Base-by-base conservation (phyloP, 2,888 invertebrate genomes). In the Ophion slaviceki region DNA sequence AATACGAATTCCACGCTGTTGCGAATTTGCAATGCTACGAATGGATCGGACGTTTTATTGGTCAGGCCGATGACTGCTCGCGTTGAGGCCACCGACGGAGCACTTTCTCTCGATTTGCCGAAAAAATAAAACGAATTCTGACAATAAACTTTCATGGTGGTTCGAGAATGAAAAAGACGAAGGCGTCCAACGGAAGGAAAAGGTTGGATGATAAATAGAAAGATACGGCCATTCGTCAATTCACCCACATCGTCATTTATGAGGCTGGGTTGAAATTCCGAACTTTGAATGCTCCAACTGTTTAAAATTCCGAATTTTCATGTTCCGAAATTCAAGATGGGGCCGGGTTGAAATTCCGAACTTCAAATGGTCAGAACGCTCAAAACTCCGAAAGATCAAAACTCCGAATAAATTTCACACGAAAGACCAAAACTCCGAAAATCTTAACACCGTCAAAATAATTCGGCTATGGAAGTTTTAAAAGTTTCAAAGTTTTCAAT, bases 61-160 rank as follows among this genome's bases (percentile, higher is more conserved):
- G 14, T n/a, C 76, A 11, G 53, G 11, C 45, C 45, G 62, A 32
- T 62, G 59, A 57, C 28, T 3, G 62, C 28, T 24, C 53, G 53
- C 5, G 53, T 14, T 17, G 76, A 82, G 70, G 64, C 62, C 82
- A 62, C 68, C 62, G 24, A 53, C 62, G 14, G 10, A n/a, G 57
- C 36, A 82, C 82, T 82, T 82, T 82, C 82, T 82, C 82, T 75
- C 20, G 57, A 59, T 17, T 36, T 61, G 40, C 53, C 76, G 36
- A 53, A 70, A 75, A 61, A 36, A 53, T 8, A 57, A 57, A 47
- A 36, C 28, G n/a, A 20, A 59, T n/a, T n/a, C 14, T 36, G 68
- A 45, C 68, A 47, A 47, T 47, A 47, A 68, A 10, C 20, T 47
- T 17, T 62, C 28, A 45, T 62, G 24, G 59, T 24, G 59, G 36